phyloP scores from a whole-genome alignment of 2,888 invertebrate species.

The Brachyptera putata region DNA sequence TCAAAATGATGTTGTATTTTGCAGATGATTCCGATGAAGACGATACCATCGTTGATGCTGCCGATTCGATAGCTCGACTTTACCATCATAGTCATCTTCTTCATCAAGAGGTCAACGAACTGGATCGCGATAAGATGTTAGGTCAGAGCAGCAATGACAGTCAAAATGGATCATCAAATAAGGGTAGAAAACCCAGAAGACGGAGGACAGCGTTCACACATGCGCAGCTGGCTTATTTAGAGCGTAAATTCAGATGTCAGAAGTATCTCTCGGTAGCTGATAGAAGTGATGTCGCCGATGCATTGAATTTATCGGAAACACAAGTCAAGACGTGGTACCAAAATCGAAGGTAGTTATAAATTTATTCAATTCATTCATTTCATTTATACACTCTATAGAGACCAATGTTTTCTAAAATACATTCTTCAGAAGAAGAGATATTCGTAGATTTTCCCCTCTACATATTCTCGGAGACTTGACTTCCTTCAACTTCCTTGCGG shows the following conservation, averaged over 20 bases:
- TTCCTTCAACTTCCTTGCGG: too few species aligned
- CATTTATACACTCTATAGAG: too few species aligned
- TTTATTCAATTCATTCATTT: too few species aligned
- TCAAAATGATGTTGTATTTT: too few species aligned
- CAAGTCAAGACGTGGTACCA: conserved; percentile 97
- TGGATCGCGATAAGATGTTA: background rate
- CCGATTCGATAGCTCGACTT: conserved; percentile 26
- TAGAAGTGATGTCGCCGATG: conserved; percentile 87
- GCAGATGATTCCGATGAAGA: conserved; percentile 14
- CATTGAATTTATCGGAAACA: conserved; percentile 83
- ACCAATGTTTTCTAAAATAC: too few species aligned
- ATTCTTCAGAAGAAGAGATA: too few species aligned
- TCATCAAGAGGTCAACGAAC: conserved; percentile 37
- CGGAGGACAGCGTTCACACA: conserved; percentile 91
- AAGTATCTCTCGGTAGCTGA: conserved; percentile 93
- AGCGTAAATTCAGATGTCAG: conserved; percentile 88
- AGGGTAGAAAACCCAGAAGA: conserved; percentile 67
- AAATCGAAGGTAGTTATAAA: conserved; percentile 64
- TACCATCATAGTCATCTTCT: conserved; percentile 26
- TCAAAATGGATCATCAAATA: conserved; percentile 43
- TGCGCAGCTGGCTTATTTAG: conserved; percentile 86
- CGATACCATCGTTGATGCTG: background rate
- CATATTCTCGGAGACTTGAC: too few species aligned
- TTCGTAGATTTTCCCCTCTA: too few species aligned
- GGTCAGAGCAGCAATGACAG: conserved; percentile 43